A percentile compares a stretch with the other conserved stretches of the same genome.
Evolutionary conservation across 2,888 invertebrate genomes (phyloP).

Genomic region (Herminia tarsipennalis): DNA sequence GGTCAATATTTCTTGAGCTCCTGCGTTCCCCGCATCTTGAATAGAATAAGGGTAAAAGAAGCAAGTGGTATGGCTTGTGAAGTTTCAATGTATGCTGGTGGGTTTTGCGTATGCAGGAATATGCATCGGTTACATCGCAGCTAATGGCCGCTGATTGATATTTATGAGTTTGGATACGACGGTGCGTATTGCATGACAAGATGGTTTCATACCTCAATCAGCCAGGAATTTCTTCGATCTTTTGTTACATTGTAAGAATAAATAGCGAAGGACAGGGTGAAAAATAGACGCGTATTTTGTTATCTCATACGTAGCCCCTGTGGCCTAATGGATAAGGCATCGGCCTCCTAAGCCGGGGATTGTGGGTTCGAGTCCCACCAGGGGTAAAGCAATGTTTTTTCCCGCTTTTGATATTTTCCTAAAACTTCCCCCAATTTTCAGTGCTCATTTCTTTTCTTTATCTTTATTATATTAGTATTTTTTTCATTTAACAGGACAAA

Average conservation of each 20-base stretch:
- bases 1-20: constrained; percentile 37
- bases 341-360: constrained; percentile 92
- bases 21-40: not conserved
- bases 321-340: constrained; percentile 92
- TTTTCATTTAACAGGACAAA: too few relatives aligned
- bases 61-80: constrained; percentile 10
- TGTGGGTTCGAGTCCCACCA: constrained; percentile 92
- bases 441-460: too few relatives aligned
- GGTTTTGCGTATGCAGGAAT: constrained; percentile 44
- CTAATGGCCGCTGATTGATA: constrained; percentile 65
- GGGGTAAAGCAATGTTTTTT: constrained; percentile 75
- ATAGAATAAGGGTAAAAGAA: constrained; percentile 1
- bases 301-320: constrained; percentile 77
- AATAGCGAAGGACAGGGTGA: not conserved
- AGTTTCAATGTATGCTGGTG: constrained; percentile 43
- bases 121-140: constrained; percentile 41
- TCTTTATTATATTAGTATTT: too few relatives aligned
- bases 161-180: constrained; percentile 70
- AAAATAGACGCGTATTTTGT: constrained; percentile 13
- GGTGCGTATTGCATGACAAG: constrained; percentile 59
- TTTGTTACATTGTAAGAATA: constrained; percentile 9
- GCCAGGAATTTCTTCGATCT: constrained; percentile 35
- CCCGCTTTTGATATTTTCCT: constrained; percentile 6
- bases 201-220: constrained; percentile 58
- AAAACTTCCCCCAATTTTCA: too few relatives aligned